Percentiles rank a stretch among this genome's conserved stretches.
These are phyloP conservation scores for Drosophila atroscutellata DNA, from an alignment of 2,888 invertebrate genomes.

Conservation along the genomic window DNA sequence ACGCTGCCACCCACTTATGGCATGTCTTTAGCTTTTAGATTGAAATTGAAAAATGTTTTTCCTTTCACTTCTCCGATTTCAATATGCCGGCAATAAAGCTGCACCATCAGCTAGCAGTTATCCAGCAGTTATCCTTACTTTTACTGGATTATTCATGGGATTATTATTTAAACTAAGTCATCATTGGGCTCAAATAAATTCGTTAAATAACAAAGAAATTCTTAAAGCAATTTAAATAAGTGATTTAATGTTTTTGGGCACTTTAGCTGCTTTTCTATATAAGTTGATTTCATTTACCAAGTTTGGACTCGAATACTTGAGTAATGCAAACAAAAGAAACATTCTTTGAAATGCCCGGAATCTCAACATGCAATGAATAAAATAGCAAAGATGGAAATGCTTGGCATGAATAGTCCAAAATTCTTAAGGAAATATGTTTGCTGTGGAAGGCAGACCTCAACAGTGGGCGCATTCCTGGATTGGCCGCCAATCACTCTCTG, in stretches of 20 bases:
- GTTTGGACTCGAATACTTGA: not conserved
- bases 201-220: not conserved
- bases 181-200: not conserved
- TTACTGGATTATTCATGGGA: not conserved
- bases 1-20: constrained; percentile 36
- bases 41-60: constrained; percentile 63
- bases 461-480: not conserved
- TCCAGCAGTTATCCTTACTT: constrained; percentile 24
- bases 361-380: not conserved
- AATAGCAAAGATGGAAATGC: not conserved
- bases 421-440: not conserved
- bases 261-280: not conserved
- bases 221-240: not conserved
- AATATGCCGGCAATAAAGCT: constrained; percentile 33
- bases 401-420: not conserved
- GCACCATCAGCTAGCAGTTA: constrained; percentile 2
- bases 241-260: not conserved
- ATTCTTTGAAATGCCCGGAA: not conserved
- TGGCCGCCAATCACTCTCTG: not conserved
- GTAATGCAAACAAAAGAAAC: not conserved
- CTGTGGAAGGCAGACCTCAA: not conserved
- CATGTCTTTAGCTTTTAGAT: constrained; percentile 72
- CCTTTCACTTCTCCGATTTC: constrained; percentile 28
- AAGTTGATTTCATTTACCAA: not conserved
- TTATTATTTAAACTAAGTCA: not conserved